Base-by-base conservation (phyloP, 2,888 invertebrate genomes). In the Plutella xylostella region DNA sequence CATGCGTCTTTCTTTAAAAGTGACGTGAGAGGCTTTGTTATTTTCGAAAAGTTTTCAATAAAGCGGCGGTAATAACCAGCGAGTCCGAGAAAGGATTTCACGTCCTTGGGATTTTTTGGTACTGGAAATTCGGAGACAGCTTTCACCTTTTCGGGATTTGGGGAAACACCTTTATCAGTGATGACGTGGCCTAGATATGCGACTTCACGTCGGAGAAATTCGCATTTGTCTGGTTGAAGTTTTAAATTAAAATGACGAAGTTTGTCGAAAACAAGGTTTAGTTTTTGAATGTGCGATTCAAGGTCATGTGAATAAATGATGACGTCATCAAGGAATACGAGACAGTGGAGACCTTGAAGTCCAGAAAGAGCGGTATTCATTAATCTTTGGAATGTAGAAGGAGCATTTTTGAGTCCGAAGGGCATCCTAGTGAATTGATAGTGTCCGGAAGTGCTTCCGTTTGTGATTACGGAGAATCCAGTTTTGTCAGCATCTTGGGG, bases 131-230 rank as follows among this genome's bases (percentile, higher is more conserved):
- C 48, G 0, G 50, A 3, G 7, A 58, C 56, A 0, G 55, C 53
- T 11, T 49, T 21, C 0, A 57, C 53, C 30, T 61, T 58, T 9
- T 48, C 55, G 2, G 58, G 58, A 22, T 61, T 56, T 1, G 56
- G 51, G 3, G 49, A 50, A 2, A 61, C 30, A 2, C 19, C 17
- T 43, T 62, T n/a, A 2, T 19, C 17, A 44, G 62, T 57, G 0
- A 74, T 58, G 7, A 55, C 28, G 43, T 63, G 64, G 1, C 68
- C 66, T 4, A 71, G 46, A 45, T 60, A 64, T 33, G 53, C 51
- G 2, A 71, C 21, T 21, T 54, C 35, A 5, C 47, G 42, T 21
- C 41, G 18, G 46, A 54, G 56, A 47, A 62, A 60, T 1, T 47
- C 1, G 44, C 55, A 55, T 47, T 68, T 67, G 0, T 54, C 52